phyloP scores from a whole-genome alignment of 2,888 invertebrate genomes.

The Ophion slaviceki region DNA sequence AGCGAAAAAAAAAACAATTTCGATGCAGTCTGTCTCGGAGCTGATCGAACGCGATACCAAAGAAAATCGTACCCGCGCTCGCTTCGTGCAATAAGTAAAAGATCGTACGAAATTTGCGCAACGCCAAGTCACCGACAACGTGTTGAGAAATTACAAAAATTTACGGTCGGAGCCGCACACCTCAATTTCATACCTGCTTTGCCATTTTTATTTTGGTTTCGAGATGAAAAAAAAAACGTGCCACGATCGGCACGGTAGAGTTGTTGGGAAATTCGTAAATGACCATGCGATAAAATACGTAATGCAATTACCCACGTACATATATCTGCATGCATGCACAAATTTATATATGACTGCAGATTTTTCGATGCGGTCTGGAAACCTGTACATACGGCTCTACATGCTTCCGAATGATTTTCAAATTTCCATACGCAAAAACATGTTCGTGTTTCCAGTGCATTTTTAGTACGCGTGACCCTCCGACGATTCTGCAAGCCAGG shows the following conservation, averaged over 20 bases:
- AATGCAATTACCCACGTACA: not conserved
- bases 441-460: not conserved
- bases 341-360: not conserved
- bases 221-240: not conserved
- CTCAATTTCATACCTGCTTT: not conserved
- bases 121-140: conserved; percentile 3
- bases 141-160: conserved; percentile 13
- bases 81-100: not conserved
- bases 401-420: not conserved
- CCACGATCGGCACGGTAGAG: not conserved
- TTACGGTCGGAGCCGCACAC: not conserved
- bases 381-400: not conserved
- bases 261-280: conserved; percentile 12
- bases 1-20: conserved; percentile 20
- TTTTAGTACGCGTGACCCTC: not conserved
- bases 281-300: conserved; percentile 14
- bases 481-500: conserved; percentile 47
- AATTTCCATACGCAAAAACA: not conserved
- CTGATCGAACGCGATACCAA: not conserved
- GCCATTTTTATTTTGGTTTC: not conserved
- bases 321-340: not conserved
- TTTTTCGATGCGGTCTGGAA: not conserved
- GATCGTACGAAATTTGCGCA: conserved; percentile 1
- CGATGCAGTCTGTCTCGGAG: not conserved
- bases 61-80: not conserved